phyloP scores from a whole-genome alignment of 2,113 vertebrate species.

The Syrrhaptes paradoxus region DNA sequence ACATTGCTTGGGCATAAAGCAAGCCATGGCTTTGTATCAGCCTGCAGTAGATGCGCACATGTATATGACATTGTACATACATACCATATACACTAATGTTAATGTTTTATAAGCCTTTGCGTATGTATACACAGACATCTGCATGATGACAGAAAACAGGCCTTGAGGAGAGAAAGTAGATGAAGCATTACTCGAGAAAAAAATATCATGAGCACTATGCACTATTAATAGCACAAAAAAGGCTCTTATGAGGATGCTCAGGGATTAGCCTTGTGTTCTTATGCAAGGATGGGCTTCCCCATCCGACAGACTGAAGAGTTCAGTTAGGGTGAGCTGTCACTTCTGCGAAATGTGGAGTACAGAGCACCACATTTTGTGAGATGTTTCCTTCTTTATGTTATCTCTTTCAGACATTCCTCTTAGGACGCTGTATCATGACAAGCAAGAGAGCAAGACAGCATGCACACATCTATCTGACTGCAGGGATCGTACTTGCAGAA shows the following conservation, averaged over 20 bases:
- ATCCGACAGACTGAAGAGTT: background rate
- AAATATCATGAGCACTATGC: background rate
- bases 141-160: background rate
- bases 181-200: background rate
- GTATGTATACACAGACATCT: background rate
- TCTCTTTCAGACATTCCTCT: conserved; percentile 25
- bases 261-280: conserved; percentile 32
- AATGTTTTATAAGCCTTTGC: background rate
- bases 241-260: conserved; percentile 17
- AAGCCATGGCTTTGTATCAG: background rate
- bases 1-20: background rate
- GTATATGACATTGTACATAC: background rate
- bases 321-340: background rate
- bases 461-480: background rate
- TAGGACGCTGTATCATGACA: background rate
- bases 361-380: background rate
- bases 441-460: background rate
- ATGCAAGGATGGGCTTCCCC: conserved; percentile 1
- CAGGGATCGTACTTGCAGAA: background rate
- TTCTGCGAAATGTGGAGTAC: background rate
- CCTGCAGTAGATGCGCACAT: fast-evolving
- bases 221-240: conserved; percentile 35
- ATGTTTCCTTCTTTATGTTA: background rate
- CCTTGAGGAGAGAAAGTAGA: background rate
- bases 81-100: background rate